A percentile compares a stretch with the other conserved stretches of the same genome.
Evolutionary conservation across 2,888 invertebrate species (phyloP).

Genomic region (Asteroscopus sphinx): DNA sequence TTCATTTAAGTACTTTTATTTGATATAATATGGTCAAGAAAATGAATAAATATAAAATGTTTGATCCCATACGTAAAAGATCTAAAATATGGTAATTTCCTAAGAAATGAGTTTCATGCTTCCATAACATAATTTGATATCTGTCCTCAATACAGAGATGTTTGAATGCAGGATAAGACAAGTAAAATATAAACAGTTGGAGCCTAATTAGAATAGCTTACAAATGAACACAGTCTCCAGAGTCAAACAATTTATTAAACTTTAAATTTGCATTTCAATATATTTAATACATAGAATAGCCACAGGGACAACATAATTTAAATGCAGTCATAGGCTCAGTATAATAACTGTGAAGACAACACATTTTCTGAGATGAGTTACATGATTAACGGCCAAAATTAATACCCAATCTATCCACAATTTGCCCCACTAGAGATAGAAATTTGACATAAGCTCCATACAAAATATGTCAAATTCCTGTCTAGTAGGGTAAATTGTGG

Average conservation of each 20-base stretch:
- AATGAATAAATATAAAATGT: not conserved
- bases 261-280: conserved; percentile 4
- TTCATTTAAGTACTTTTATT: conserved; percentile 37
- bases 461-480: too few relatives aligned
- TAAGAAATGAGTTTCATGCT: conserved; percentile 13
- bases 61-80: not conserved
- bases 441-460: too few relatives aligned
- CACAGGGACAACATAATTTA: conserved; percentile 42
- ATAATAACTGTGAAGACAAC: conserved; percentile 20
- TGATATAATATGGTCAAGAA: conserved; percentile 2
- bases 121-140: conserved; percentile 3
- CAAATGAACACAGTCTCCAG: conserved; percentile 11
- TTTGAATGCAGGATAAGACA: not conserved
- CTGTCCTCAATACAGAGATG: conserved; percentile 2
- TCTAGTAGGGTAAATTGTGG: too few relatives aligned
- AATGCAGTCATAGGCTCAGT: conserved; percentile 40
- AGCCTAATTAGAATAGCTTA: conserved; percentile 1
- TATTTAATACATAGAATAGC: conserved; percentile 5
- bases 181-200: not conserved
- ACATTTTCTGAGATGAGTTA: conserved; percentile 24
- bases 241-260: conserved; percentile 9
- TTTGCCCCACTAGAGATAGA: too few relatives aligned
- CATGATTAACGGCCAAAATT: too few relatives aligned
- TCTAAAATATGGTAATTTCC: conserved; percentile 16
- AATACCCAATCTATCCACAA: too few relatives aligned